A percentile compares a stretch with the other conserved stretches of the same genome.
phyloP scores from a whole-genome alignment of 1,140 invertebrate species.

The Euwallacea fornicatus region DNA sequence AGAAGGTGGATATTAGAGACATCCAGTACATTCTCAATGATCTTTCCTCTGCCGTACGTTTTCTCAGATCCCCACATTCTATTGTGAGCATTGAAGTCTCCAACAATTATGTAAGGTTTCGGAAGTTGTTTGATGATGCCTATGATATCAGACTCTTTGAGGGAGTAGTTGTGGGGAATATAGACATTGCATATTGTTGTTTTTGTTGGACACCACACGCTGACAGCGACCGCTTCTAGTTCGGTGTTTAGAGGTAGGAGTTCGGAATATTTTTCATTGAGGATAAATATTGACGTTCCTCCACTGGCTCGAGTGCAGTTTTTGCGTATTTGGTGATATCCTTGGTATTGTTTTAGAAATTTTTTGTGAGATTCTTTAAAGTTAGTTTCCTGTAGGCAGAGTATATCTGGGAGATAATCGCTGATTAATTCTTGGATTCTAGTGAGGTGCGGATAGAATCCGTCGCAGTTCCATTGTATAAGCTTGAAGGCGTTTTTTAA shows the following conservation, averaged over 20 bases:
- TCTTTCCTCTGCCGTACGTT: conserved; percentile 12
- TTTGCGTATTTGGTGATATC: conserved; percentile 18
- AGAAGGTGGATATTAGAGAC: conserved; percentile 21
- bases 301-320: conserved; percentile 3
- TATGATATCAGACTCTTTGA: conserved; percentile 11
- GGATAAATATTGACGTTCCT: background rate
- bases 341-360: conserved; percentile 23
- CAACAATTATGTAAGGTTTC: conserved; percentile 23
- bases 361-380: conserved; percentile 12
- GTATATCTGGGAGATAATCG: conserved; percentile 7
- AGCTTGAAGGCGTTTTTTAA: background rate
- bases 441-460: conserved; percentile 21
- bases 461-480: conserved; percentile 26
- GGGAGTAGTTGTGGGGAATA: conserved; percentile 7
- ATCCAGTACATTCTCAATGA: conserved; percentile 29
- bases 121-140: conserved; percentile 31
- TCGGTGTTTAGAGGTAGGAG: conserved; percentile 9
- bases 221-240: conserved; percentile 17
- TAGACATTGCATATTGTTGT: conserved; percentile 36
- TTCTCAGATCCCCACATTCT: conserved; percentile 23
- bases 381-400: conserved; percentile 26
- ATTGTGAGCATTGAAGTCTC: conserved; percentile 37
- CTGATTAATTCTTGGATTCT: conserved; percentile 10
- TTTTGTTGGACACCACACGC: conserved; percentile 16
- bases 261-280: conserved; percentile 5